Evolutionary conservation across 2,797 vertebrate genomes (phyloP), one percentile per base, ranked within the genome.

Genomic region (Sciurus carolinensis): DNA sequence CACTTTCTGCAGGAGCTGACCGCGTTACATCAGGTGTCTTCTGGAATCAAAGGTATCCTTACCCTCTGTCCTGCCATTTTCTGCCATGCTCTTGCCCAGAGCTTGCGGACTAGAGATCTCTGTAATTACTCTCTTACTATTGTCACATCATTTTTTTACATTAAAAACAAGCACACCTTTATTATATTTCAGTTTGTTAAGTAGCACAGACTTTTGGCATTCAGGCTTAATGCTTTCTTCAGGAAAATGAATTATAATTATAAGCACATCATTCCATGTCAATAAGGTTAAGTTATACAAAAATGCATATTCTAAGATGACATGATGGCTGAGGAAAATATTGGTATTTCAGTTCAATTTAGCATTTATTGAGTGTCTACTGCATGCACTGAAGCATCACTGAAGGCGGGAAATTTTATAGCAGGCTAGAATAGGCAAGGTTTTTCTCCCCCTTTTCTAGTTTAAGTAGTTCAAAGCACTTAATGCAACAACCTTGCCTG

Each of bases 201-300:
- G 36, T 66, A 76, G 24, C 14, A 33, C 28, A 77, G n/a, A 91
- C 2, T 92, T 95, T 95, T 80, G 52, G 7, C 20, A 88, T 80
- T 83, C 59, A 89, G 13, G 71, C 44, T 75, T 87, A 83, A 42
- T 73, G 17, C 18, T 90, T 93, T 93, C n/a, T 95, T 87, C 88
- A 75, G 50, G 77, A 79, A 88, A 91, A 94, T 57, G 77, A 84
- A 82, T 93, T 50, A n/a, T 20, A 91, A 87, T 86, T 95, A 28
- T 54, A 92, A 92, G 44, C 86, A 88, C 7, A 92, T 9, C 17
- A 52, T 44, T 94, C 73, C 82, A 1, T 77, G 26, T 80, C 59
- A 66, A 2, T 88, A 84, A 73, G 36, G 0, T 87, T 92, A 86
- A 94, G 42, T 33, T 71, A 64, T 66, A 72, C 71, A 95, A 87